These are phyloP conservation scores for Premnoplex brunnescens DNA, from an alignment of 2,797 vertebrate genomes.

Conservation along the genomic window DNA sequence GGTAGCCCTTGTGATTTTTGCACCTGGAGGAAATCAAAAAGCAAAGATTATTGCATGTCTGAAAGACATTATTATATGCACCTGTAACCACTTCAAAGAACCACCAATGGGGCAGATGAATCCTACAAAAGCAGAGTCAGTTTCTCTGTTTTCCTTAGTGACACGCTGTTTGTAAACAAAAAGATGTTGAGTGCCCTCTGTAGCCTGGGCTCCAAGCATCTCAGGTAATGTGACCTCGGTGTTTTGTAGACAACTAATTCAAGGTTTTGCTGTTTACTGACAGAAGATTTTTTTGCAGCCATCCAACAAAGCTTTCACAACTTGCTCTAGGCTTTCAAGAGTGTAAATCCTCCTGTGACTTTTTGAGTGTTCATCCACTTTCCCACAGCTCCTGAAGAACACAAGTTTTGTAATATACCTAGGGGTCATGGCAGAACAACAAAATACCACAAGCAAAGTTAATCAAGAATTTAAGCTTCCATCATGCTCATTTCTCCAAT, in stretches of 20 bases:
- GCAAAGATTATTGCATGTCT: not conserved
- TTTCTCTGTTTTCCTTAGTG: not conserved
- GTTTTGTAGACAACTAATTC: not conserved
- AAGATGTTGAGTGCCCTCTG: not conserved
- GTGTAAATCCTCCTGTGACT: fast-evolving
- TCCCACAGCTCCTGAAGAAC: not conserved
- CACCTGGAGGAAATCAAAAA: conserved; percentile 21
- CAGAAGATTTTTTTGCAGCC: not conserved
- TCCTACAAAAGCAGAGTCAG: not conserved
- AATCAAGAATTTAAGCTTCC: not conserved
- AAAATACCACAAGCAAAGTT: not conserved
- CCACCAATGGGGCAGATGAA: not conserved
- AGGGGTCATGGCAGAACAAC: not conserved
- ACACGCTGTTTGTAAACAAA: not conserved
- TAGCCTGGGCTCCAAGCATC: not conserved
- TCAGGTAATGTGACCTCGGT: fast-evolving
- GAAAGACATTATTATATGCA: not conserved
- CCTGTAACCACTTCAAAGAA: not conserved
- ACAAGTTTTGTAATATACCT: not conserved
- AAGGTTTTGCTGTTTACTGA: not conserved
- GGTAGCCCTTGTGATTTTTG: conserved; percentile 34
- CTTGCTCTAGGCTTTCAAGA: not conserved
- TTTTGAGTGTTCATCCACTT: not conserved
- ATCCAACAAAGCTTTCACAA: not conserved
- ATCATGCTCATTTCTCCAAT: not conserved